Percentiles rank a stretch among this genome's conserved stretches.
Conservation (phyloP, 2,888 invertebrate species). For the Shargacucullia verbasci region DNA sequence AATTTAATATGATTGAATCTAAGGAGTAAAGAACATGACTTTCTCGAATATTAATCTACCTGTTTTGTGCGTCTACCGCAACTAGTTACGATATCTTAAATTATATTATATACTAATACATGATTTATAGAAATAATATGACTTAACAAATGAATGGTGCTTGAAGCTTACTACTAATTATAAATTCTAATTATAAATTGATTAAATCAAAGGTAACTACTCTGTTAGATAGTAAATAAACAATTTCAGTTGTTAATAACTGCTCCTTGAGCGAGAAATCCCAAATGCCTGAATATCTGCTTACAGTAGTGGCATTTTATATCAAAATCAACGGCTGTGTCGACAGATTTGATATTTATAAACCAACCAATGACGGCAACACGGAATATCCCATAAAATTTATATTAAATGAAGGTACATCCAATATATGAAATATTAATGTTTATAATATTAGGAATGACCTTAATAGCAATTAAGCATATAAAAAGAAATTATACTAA, state of each 20-base stretch:
- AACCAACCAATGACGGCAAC: background rate
- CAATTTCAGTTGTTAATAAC: background rate
- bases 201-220: constrained; percentile 59
- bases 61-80: constrained; percentile 70
- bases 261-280: constrained; percentile 8
- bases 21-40: constrained; percentile 50
- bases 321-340: background rate
- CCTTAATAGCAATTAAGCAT: constrained; percentile 26
- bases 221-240: constrained; percentile 42
- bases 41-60: constrained; percentile 56
- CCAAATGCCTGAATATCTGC: background rate
- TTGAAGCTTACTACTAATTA: constrained; percentile 66
- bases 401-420: background rate
- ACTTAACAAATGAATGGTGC: constrained; percentile 70
- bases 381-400: constrained; percentile 2
- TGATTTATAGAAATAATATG: constrained; percentile 64
- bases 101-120: constrained; percentile 71
- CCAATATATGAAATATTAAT: constrained; percentile 35
- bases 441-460: constrained; percentile 34
- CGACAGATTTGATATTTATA: background rate
- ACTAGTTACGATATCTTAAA: constrained; percentile 73
- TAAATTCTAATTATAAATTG: constrained; percentile 53
- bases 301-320: background rate
- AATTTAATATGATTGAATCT: constrained; percentile 42
- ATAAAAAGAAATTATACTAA: constrained; percentile 23